Base-by-base conservation (phyloP, 2,797 vertebrate species). In the Naso thynnoides region DNA sequence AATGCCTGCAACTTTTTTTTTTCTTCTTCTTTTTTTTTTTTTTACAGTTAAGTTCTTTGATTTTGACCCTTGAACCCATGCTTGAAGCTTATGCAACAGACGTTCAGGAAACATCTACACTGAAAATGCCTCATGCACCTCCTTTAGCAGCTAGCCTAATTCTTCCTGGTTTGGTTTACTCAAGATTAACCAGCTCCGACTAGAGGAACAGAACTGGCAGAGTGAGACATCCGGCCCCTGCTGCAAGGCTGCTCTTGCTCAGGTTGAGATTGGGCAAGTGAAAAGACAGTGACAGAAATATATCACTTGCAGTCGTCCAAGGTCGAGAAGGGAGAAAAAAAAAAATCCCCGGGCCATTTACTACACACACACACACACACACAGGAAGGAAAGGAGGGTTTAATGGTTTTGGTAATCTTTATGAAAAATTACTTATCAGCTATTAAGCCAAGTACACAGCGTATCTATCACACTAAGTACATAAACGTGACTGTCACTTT, bases 331-430 rank as follows among this genome's bases (percentile, higher is more conserved):
- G 45, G 65, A 8, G 21, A 65, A 64, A 66, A 57, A 67, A 63
- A 39, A 38, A 23, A 54, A 54, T 56, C 6, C 66, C 15, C 27
- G 11, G 50, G 49, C 38, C 26, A 49, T 55, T 71, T 49, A 31
- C 47, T 18, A 58, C 18, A 60, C 26, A 76, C 18, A 61, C 10
- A 78, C 83, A 73, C 18, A 58, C 18, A 60, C 26, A 76, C 18
- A 61, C 10, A 78, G 84, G 75, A 86, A 86, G 84, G 60, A 86
- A 89, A 73, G 36, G 65, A 69, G 75, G 45, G 24, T 23, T 41
- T 83, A 47, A 53, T 2, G 6, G 26, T 41, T 52, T 18, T 39
- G 38, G n/a, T 52, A 47, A 73, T 24, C 33, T 38, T 47, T 38
- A 16, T 21, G 26, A 62, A 11, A 78, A 88, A 84, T 63, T 36